Conservation (phyloP, 2,113 vertebrate species). For the Dipodomys stephensi region DNA sequence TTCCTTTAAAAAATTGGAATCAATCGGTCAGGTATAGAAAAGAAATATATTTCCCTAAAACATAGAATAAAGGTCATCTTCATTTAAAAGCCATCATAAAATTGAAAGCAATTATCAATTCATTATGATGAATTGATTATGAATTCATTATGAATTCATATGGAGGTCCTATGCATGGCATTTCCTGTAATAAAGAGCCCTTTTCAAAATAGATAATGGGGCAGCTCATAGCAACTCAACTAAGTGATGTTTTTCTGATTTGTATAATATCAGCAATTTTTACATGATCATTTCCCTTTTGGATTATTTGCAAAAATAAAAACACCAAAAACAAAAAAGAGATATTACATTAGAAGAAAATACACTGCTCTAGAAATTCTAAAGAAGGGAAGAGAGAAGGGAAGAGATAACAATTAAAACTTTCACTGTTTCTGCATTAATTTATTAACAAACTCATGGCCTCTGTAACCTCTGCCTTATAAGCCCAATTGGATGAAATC, state of each 20-base stretch:
- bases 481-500: not conserved
- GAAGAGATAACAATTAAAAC: not conserved
- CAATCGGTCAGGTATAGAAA: not conserved
- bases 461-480: not conserved
- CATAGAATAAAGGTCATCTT: constrained; percentile 43
- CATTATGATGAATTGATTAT: not conserved
- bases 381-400: not conserved
- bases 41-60: constrained; percentile 44
- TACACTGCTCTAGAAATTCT: constrained; percentile 29
- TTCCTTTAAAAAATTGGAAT: not conserved
- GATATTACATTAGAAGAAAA: constrained; percentile 14
- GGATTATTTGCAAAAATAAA: constrained; percentile 48
- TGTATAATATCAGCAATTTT: constrained; percentile 62
- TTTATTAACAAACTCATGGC: not conserved
- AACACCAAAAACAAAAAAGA: not conserved
- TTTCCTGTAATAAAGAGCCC: constrained; percentile 61
- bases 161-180: constrained; percentile 39
- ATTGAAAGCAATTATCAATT: constrained; percentile 49
- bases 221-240: constrained; percentile 52
- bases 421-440: not conserved
- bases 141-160: constrained; percentile 59
- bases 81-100: constrained; percentile 49
- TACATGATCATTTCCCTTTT: constrained; percentile 65
- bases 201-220: constrained; percentile 63
- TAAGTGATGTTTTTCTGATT: constrained; percentile 48